These are phyloP conservation scores for Notodonta dromedarius DNA, from an alignment of 2,888 invertebrate species.

Conservation along the genomic window DNA sequence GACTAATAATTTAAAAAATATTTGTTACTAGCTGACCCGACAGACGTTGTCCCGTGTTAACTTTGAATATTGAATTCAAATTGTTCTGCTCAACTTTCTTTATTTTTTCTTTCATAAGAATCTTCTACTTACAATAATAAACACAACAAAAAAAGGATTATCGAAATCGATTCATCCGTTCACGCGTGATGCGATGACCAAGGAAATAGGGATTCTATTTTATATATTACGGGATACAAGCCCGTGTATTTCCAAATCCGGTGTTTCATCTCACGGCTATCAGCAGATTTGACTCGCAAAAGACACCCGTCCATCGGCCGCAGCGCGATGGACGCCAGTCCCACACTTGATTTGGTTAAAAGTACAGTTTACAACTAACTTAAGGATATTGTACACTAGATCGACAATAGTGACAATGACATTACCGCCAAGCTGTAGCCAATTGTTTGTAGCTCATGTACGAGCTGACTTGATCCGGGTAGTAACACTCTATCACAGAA, in stretches of 20 bases:
- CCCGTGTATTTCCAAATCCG: conserved; percentile 46
- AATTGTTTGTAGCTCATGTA: not conserved
- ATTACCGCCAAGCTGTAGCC: not conserved
- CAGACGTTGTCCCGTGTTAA: no score
- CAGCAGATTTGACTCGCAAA: conserved; percentile 77
- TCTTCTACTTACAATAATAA: no score
- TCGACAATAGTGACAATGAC: not conserved
- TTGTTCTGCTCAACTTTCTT: not conserved
- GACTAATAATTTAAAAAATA: no score
- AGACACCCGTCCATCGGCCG: conserved; percentile 42
- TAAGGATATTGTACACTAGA: conserved; percentile 20
- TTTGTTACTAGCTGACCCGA: no score
- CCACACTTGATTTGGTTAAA: conserved; percentile 66
- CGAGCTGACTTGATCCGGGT: no score
- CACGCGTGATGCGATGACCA: no score
- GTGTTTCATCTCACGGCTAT: conserved; percentile 51
- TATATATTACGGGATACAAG: not conserved
- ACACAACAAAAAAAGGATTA: no score
- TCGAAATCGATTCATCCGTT: no score
- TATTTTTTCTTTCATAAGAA: no score
- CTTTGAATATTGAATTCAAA: not conserved
- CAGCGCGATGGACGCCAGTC: conserved; percentile 66
- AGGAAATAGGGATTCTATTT: no score
- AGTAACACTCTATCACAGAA: no score
- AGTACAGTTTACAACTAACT: conserved; percentile 56